Evolutionary conservation across 1,140 invertebrate genomes (phyloP), one percentile per base, ranked within the genome.

Genomic region (Eriosoma lanigerum): DNA sequence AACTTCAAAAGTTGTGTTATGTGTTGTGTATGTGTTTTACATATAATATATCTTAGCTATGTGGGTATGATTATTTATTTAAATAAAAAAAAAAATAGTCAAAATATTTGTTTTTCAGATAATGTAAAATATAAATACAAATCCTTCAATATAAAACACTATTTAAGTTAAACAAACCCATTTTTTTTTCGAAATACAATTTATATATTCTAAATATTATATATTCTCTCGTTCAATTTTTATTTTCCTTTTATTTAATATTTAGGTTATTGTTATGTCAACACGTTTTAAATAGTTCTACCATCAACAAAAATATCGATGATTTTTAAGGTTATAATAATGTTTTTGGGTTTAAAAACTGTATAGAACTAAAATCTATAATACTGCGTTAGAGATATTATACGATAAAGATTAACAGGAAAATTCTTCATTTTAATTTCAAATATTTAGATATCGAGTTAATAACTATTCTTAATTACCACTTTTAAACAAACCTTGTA

Each of bases 401-500:
- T n/a, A n/a, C n/a, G n/a, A n/a, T n/a, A 19, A 44, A 44, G n/a
- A 46, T 21, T 24, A 24, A 68, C 26, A 58, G n/a, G 26, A 21
- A 9, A 24, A 24, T 48, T 1, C 46, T 8, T 48, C 8, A 38
- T 4, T 38, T 8, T 38, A 38, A 38, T 68, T 48, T 72, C 46
- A 5, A 29, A 72, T 52, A 52, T 52, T 72, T 72, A 50, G 1
- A n/a, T n/a, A 32, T 29, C 17, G 48, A 29, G 26, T 52, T 72
- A 9, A 72, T 72, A 32, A 72, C 3, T 29, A 12, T 29, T 19
- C 48, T 52, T 8, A 72, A 52, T 52, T 52, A 52, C n/a, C 24
- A 72, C 46, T 50, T 72, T 72, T 32, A 12, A 72, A 72, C 48
- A 52, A 72, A 52, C 17, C 17, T 72, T n/a, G 48, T 72, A 52